Evolutionary conservation across 2,797 vertebrate genomes (phyloP).

Genomic region (Huso huso): DNA sequence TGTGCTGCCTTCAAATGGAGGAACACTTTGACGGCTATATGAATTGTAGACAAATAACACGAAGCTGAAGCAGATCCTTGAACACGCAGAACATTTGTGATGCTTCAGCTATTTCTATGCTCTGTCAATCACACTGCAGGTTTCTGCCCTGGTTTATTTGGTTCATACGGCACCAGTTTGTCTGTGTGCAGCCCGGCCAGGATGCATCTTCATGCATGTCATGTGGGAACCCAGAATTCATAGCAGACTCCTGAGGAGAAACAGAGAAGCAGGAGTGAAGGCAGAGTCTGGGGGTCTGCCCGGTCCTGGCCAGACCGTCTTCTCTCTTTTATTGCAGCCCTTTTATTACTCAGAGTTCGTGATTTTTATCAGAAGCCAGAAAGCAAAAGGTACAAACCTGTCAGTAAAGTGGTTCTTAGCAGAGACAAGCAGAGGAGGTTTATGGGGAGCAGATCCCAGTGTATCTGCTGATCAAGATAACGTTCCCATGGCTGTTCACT

Average conservation of each 20-base stretch:
- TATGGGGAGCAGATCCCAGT: constrained; percentile 66
- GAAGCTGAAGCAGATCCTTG: too few relatives aligned
- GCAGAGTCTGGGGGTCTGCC: constrained; percentile 26
- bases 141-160: too few relatives aligned
- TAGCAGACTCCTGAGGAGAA: constrained; percentile 41
- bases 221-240: too few relatives aligned
- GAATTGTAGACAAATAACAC: too few relatives aligned
- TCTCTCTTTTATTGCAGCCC: constrained; percentile 69
- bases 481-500: constrained; percentile 57
- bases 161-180: too few relatives aligned
- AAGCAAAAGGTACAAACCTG: constrained; percentile 58
- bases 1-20: too few relatives aligned
- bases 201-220: too few relatives aligned
- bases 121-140: too few relatives aligned
- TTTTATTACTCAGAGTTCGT: constrained; percentile 70
- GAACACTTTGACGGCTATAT: too few relatives aligned
- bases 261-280: constrained; percentile 42
- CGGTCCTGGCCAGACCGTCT: constrained; percentile 29
- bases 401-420: constrained; percentile 69
- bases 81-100: too few relatives aligned
- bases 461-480: constrained; percentile 91
- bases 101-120: too few relatives aligned
- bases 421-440: constrained; percentile 64
- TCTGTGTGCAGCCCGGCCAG: too few relatives aligned
- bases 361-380: constrained; percentile 77